Evolutionary conservation across 1,140 invertebrate species (phyloP).

Genomic region (Bombus soroeensis): DNA sequence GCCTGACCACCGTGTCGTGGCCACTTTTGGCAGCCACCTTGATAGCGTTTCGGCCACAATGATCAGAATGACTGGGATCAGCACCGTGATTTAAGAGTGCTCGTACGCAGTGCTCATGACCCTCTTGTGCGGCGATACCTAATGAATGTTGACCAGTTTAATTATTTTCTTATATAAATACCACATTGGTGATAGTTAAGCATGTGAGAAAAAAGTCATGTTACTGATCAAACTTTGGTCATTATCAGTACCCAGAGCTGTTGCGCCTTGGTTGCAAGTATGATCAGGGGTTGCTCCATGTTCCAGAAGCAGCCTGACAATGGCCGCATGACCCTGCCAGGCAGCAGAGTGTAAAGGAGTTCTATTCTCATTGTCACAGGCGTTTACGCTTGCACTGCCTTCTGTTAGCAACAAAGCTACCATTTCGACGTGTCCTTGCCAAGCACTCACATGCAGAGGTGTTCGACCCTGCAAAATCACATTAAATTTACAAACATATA

Average conservation of each 20-base stretch:
- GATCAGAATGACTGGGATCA: slow-evolving; percentile 95
- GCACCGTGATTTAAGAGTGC: slow-evolving; percentile 94
- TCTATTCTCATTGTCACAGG: slow-evolving; percentile 93
- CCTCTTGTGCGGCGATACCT: slow-evolving; percentile 93
- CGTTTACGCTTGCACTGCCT: slow-evolving; percentile 92
- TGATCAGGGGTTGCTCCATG: slow-evolving; percentile 92
- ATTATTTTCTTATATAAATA: background rate
- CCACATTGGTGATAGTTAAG: no score
- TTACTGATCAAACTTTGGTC: background rate
- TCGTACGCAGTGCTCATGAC: slow-evolving; percentile 95
- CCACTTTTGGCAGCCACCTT: slow-evolving; percentile 91
- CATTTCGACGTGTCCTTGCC: slow-evolving; percentile 96
- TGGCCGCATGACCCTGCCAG: slow-evolving; percentile 95
- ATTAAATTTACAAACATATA: background rate
- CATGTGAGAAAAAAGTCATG: background rate
- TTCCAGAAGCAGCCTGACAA: slow-evolving; percentile 91
- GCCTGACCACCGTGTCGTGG: slow-evolving; percentile 87
- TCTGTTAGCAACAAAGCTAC: slow-evolving; percentile 91
- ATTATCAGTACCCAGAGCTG: slow-evolving; percentile 87
- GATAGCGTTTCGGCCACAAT: slow-evolving; percentile 92
- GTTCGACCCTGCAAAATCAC: slow-evolving; percentile 88
- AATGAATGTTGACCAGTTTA: slow-evolving; percentile 4
- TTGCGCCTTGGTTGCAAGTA: slow-evolving; percentile 96
- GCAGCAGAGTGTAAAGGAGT: slow-evolving; percentile 97
- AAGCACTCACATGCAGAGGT: slow-evolving; percentile 95